Base-by-base conservation (phyloP, 2,888 invertebrate genomes). In the Drosophila mayaguana region DNA sequence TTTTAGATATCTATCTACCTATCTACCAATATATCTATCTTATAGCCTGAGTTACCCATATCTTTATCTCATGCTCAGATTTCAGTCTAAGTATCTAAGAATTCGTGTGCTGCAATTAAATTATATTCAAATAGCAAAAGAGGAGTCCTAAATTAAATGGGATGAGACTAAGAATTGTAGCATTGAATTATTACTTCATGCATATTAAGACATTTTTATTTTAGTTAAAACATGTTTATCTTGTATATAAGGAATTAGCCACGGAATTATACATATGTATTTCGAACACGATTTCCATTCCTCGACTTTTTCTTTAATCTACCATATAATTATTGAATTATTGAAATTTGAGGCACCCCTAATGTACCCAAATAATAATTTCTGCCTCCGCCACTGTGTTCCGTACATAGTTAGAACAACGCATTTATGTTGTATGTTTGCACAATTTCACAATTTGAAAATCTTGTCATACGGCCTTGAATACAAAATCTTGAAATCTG, bases 401-500 rank as follows among this genome's bases (percentile, higher is more conserved):
- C 9, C 16, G 22, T 16, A 16, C 16, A 46, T 25, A 25, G 16
- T 4, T 25, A 45, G 45, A 16, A 46, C 45, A 8, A 25, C 22
- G 8, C 22, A 46, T 34, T 18, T 51, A n/a, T 34, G 34, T 45
- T 46, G 14, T 45, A 3, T 32, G 36, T 50, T 63, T 57, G 60
- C 20, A 55, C 51, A n/a, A 50, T 54, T 64, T 34, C 51, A 48
- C 48, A 46, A 32, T 42, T 50, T 42, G 16, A 34, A 46, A 54
- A 40, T 20, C 43, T 43, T 43, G 56, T 34, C 22, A 34, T n/a
- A 16, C 43, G 43, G 45, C 56, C 45, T 57, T 57, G 56, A 43
- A 57, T 34, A 7, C 7, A 34, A 34, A 22, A 50, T 32, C 6
- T 25, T 11, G 6, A 25, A 54, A 38, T 38, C 5, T 34, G 34